A percentile compares a stretch with the other conserved stretches of the same genome.
Conservation (phyloP, 2,797 vertebrate genomes). For the Chaetophractus vellerosus region DNA sequence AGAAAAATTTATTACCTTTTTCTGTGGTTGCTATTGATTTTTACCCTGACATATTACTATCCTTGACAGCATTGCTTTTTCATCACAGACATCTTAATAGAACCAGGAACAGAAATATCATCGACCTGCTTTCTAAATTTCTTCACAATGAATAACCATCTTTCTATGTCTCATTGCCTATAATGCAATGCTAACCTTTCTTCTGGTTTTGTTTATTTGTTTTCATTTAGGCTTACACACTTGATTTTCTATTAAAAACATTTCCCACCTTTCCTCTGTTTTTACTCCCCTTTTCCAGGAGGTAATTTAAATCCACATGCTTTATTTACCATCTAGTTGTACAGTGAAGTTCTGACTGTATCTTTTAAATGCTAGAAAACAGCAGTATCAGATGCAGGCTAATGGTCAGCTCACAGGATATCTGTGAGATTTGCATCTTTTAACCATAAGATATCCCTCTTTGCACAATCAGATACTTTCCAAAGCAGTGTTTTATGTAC, state of each 20-base stretch:
- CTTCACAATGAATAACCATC: slow-evolving; percentile 45
- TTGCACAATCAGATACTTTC: slow-evolving; percentile 26
- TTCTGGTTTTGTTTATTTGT: slow-evolving; percentile 40
- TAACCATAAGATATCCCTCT: slow-evolving; percentile 5
- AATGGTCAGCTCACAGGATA: background rate
- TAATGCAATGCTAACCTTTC: background rate
- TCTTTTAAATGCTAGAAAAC: slow-evolving; percentile 22
- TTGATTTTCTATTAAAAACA: slow-evolving; percentile 55
- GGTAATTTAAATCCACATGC: background rate
- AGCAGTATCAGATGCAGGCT: background rate
- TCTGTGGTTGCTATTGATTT: slow-evolving; percentile 75
- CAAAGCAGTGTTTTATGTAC: background rate
- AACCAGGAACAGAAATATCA: slow-evolving; percentile 70
- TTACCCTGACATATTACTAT: slow-evolving; percentile 63
- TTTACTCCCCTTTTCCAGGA: background rate
- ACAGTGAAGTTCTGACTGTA: background rate
- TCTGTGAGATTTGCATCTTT: background rate
- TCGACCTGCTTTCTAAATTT: slow-evolving; percentile 61
- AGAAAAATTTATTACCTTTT: slow-evolving; percentile 69
- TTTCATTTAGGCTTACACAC: slow-evolving; percentile 70
- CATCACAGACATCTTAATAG: slow-evolving; percentile 67
- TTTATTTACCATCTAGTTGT: slow-evolving; percentile 55
- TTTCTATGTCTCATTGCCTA: slow-evolving; percentile 47
- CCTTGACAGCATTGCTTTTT: slow-evolving; percentile 68
- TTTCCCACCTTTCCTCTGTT: background rate